Conservation (phyloP, 1,140 invertebrate genomes). For the Sminthurinus signatus region DNA sequence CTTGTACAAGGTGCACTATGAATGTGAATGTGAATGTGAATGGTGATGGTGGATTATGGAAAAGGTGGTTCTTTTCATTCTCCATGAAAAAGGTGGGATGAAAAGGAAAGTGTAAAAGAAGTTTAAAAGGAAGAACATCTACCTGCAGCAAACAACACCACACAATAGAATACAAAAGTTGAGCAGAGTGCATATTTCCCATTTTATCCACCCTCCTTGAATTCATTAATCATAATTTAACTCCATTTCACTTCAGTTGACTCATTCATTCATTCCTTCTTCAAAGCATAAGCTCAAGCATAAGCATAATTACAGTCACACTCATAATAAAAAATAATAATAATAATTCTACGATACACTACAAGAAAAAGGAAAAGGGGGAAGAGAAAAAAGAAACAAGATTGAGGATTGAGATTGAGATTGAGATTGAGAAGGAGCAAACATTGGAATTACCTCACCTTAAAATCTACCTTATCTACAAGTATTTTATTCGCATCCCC, state of each 20-base stretch:
- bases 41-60: not conserved
- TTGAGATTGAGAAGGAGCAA: too few relatives aligned
- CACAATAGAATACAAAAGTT: not conserved
- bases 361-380: too few relatives aligned
- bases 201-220: slow-evolving; percentile 2
- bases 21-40: not conserved
- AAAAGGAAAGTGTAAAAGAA: not conserved
- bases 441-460: too few relatives aligned
- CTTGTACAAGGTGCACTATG: too few relatives aligned
- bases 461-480: too few relatives aligned
- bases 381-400: too few relatives aligned
- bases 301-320: too few relatives aligned
- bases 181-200: not conserved
- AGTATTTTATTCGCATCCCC: too few relatives aligned
- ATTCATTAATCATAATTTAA: slow-evolving; percentile 37
- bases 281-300: too few relatives aligned
- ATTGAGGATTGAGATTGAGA: too few relatives aligned
- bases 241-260: slow-evolving; percentile 23
- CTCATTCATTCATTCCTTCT: not conserved
- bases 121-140: not conserved
- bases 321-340: not conserved
- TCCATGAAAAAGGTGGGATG: not conserved
- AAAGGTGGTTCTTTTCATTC: not conserved
- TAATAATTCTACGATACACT: too few relatives aligned
- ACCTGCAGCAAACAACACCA: not conserved